Percentiles rank a stretch among this genome's conserved stretches.
Conservation (phyloP, 2,113 vertebrate genomes). For the Ciconia boyciana region DNA sequence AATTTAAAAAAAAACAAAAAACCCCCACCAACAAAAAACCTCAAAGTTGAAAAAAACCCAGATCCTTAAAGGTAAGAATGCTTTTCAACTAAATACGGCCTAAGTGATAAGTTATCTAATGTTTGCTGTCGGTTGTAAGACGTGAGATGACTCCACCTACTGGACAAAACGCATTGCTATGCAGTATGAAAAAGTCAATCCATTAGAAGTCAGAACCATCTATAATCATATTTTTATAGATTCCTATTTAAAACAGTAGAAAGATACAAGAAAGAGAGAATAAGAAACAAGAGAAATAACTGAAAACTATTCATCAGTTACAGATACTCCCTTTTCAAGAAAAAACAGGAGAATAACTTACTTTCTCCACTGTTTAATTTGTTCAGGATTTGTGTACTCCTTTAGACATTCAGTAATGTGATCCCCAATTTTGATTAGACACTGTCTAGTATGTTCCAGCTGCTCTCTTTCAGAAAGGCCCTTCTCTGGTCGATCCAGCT, state of each 20-base stretch:
- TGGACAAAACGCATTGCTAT: background rate
- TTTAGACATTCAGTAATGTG: slow-evolving; percentile 98
- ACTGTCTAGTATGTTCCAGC: slow-evolving; percentile 95
- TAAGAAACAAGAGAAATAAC: background rate
- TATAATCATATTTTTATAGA: background rate
- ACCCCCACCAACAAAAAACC: background rate
- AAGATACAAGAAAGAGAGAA: background rate
- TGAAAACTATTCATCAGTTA: background rate
- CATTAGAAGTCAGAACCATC: background rate
- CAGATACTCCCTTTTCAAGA: background rate
- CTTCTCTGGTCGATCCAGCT: slow-evolving; percentile 95
- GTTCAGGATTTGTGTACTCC: slow-evolving; percentile 94
- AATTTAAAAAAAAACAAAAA: background rate
- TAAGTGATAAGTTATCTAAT: background rate
- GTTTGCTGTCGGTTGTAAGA: background rate
- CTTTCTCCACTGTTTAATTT: slow-evolving; percentile 98
- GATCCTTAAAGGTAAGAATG: background rate
- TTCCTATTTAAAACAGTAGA: background rate
- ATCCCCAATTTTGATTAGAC: slow-evolving; percentile 97
- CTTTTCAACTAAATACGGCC: background rate
- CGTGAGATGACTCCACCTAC: background rate
- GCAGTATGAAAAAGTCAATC: background rate
- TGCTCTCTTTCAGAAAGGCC: slow-evolving; percentile 97
- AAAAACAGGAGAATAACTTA: slow-evolving; percentile 59
- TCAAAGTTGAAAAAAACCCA: rapidly evolving